Base-by-base conservation (phyloP, 2,888 invertebrate genomes). In the Tinea semifulvella region DNA sequence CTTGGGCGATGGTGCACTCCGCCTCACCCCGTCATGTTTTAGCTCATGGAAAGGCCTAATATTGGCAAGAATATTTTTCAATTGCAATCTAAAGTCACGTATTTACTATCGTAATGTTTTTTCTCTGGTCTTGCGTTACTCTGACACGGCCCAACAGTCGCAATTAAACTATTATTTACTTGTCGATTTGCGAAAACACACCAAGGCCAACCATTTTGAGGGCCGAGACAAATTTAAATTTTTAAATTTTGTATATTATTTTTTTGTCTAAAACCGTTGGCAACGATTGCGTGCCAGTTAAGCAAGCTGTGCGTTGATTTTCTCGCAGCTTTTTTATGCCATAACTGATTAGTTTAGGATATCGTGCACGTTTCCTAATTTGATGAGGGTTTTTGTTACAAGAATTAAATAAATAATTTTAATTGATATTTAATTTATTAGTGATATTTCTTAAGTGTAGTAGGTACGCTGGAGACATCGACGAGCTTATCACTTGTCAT, bases 211-310 rank as follows among this genome's bases (percentile, higher is more conserved):
- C 5, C 56, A 60, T 55, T 62, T 66, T 63, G 64, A 62, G 55
- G 58, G 63, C 63, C 70, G 76, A 68, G 64, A 71, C 77, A 68
- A 77, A 77, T 77, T 67, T 67, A 65, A 64, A 63, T 61, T 61
- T 70, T 68, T 31, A 36, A 36, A 36, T 16, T 36, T 36, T 36
- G 36, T 36, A 18, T 28, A 36, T 36, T 36, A 22, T 7, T 22
- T 22, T 36, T 36, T 36, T 36, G 17, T 31, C n/a, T 14, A 31
- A 3, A 18, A 14, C 10, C 4, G 18, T 65, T 60, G 67, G 68
- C 61, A 60, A 47, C 48, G 48, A 46, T 71, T 70, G 71, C 73
- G 71, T 71, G 68, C 60, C 50, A 48, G 45, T 70, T 68, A 60
- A 53, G 56, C 58, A 69, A 71, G 49, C 39, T 49, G 62, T 72